Percentiles rank a stretch among this genome's conserved stretches.
Conservation (phyloP, 2,797 vertebrate genomes). For the Pipistrellus nathusii region DNA sequence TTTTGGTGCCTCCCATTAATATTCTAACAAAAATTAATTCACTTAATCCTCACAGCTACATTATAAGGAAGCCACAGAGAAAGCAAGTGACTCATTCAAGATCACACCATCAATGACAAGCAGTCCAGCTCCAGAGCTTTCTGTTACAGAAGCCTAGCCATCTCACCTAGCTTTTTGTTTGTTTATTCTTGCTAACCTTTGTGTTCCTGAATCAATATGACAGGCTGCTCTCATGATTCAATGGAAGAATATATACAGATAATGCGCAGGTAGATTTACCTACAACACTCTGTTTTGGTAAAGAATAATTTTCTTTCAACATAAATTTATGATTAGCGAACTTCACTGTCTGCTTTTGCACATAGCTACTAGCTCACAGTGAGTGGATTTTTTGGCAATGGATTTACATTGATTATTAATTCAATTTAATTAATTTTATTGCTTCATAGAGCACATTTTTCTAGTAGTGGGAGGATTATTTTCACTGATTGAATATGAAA, state of each 20-base stretch:
- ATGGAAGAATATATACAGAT: not conserved
- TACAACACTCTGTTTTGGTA: not conserved
- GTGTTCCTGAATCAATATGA: not conserved
- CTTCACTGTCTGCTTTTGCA: conserved; percentile 7
- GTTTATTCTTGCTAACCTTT: not conserved
- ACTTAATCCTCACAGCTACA: not conserved
- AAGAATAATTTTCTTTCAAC: not conserved
- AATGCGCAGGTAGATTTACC: not conserved
- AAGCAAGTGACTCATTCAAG: not conserved
- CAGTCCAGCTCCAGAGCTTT: not conserved
- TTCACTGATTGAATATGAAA: conserved; percentile 33
- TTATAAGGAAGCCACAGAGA: not conserved
- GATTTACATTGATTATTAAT: conserved; percentile 36
- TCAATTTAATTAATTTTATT: conserved; percentile 43
- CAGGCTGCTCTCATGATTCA: not conserved
- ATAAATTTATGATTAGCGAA: not conserved
- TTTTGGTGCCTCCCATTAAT: not conserved
- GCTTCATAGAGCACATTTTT: not conserved
- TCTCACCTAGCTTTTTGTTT: not conserved
- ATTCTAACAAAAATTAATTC: not conserved
- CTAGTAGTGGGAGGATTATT: not conserved
- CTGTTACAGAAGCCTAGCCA: not conserved
- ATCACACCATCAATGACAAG: not conserved
- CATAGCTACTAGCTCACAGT: not conserved
- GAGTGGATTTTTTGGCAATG: not conserved